These are phyloP conservation scores for Heterodera filipjevi DNA, from an alignment of 2,888 invertebrate species.

Conservation along the genomic window DNA sequence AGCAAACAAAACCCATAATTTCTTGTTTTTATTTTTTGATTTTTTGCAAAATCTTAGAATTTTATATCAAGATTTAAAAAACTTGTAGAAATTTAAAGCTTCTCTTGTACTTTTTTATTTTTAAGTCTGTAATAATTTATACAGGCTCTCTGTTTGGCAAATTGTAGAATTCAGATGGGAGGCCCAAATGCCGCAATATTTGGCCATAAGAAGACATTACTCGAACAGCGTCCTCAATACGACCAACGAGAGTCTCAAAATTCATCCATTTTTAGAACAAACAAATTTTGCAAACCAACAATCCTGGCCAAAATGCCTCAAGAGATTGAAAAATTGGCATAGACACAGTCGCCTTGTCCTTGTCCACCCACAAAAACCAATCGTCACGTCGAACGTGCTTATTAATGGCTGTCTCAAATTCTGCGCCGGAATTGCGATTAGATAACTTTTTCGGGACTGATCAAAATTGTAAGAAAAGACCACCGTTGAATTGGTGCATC, in stretches of 20 bases:
- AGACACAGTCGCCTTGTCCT: constrained; percentile 92
- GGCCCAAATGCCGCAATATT: constrained; percentile 95
- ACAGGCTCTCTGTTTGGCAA: constrained; percentile 73
- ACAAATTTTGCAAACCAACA: constrained; percentile 71
- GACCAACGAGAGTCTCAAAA: constrained; percentile 73
- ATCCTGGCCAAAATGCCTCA: constrained; percentile 97
- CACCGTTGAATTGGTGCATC: constrained; percentile 83
- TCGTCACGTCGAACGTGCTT: constrained; percentile 82
- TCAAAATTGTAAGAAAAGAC: background rate
- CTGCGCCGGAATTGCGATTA: constrained; percentile 55
- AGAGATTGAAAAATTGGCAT: constrained; percentile 96
- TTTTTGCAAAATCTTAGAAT: too few species aligned
- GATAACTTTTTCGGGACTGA: background rate
- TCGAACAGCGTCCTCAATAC: constrained; percentile 86
- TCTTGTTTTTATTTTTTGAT: too few species aligned
- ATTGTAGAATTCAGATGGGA: constrained; percentile 96
- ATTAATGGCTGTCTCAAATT: constrained; percentile 68
- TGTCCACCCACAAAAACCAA: constrained; percentile 99
- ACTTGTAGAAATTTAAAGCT: too few species aligned
- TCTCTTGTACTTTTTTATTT: background rate
- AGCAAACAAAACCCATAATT: too few species aligned
- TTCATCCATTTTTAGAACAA: too few species aligned
- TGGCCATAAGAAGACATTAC: constrained; percentile 87
- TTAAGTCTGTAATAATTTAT: background rate
- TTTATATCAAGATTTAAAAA: too few species aligned